Base-by-base conservation (phyloP, 2,797 vertebrate species). In the Acipenser oxyrinchus region DNA sequence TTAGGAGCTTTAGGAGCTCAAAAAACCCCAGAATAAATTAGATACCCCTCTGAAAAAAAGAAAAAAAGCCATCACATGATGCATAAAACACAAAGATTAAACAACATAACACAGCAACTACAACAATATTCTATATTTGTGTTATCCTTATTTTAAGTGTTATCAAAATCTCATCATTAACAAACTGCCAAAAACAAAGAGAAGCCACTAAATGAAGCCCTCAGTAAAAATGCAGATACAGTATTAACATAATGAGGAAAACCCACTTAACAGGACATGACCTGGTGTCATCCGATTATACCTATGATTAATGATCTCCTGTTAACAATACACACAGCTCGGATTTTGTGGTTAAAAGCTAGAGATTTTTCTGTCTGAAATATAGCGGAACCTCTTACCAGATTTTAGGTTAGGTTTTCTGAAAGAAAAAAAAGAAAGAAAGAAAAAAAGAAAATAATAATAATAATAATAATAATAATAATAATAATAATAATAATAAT, bases 231-330 rank as follows among this genome's bases (percentile, higher is more conserved):
- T 88, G 80, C 86, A 86, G 78, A 85, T 81, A 82, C 89, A 86
- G 76, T 83, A 97, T 97, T 97, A 97, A 92, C 95, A 99, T 97
- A 96, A 95, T 95, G 95, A 97, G 93, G 89, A 95, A 95, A 97
- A 95, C 93, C 94, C 94, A 92, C 83, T 97, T 96, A 96, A 92
- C 83, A 82, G 91, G 91, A 90, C 93, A 89, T 74, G 94, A 95
- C 95, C 89, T 80, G 91, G 90, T 98, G 96, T 98, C 96, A 97
- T 92, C 91, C 94, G 93, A 96, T 98, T 95, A 94, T 91, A 92
- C 89, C 89, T 88, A 90, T 99, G 95, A 97, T 98, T 99, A 98
- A 98, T 97, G 95, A 95, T 94, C 93, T 92, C 89, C 92, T 87
- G 89, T 90, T 89, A 85, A 84, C 85, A 87, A 87, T 90, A 89